These are phyloP conservation scores for Reticulitermes speratus DNA, from an alignment of 1,140 invertebrate genomes.

Conservation along the genomic window DNA sequence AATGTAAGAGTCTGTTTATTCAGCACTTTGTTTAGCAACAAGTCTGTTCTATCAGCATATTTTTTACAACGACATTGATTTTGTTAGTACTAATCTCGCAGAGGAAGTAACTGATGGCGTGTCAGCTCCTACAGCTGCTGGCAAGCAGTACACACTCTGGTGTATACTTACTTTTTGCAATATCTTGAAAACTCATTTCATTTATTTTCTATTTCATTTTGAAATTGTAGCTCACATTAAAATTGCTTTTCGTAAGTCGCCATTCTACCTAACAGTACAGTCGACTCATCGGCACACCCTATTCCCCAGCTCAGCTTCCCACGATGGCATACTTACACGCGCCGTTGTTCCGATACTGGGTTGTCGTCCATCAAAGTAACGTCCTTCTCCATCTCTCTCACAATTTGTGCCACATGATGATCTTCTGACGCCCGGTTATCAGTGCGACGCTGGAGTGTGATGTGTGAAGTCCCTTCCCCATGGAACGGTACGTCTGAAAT, in stretches of 20 bases:
- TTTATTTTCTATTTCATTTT: background rate
- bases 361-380: slow-evolving; percentile 59
- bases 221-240: background rate
- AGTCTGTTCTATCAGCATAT: too few species aligned
- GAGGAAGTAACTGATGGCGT: too few species aligned
- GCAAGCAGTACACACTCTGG: too few species aligned
- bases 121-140: too few species aligned
- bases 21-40: too few species aligned
- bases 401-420: slow-evolving; percentile 54
- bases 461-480: background rate
- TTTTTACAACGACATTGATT: too few species aligned
- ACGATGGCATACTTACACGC: slow-evolving; percentile 49
- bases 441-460: background rate
- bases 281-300: background rate
- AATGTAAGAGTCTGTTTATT: too few species aligned
- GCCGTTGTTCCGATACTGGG: slow-evolving; percentile 54
- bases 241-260: background rate
- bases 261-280: background rate
- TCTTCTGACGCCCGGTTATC: slow-evolving; percentile 31
- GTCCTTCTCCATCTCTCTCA: slow-evolving; percentile 59
- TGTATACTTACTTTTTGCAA: too few species aligned
- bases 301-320: background rate
- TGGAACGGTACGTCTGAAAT: background rate
- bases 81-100: too few species aligned
- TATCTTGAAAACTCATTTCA: too few species aligned